phyloP scores from a whole-genome alignment of 2,113 vertebrate species.

The Eolophus roseicapilla region DNA sequence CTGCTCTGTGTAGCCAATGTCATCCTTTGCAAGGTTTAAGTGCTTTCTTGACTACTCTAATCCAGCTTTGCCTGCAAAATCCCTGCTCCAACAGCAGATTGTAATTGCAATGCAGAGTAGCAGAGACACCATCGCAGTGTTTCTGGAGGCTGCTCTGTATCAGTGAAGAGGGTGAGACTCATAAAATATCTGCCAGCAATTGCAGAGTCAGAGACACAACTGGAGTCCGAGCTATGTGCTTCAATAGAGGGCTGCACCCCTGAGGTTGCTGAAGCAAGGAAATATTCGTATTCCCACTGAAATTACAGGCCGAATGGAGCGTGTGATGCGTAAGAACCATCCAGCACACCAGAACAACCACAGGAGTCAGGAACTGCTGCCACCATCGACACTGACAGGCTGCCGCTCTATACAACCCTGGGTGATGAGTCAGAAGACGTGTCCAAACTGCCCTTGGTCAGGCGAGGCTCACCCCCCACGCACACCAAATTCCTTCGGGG shows the following conservation, averaged over 20 bases:
- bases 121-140: not conserved
- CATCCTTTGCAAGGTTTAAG: not conserved
- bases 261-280: not conserved
- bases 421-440: accelerated
- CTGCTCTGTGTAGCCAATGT: accelerated
- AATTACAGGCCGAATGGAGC: not conserved
- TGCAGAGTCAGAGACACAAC: conserved; percentile 36
- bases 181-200: conserved; percentile 28
- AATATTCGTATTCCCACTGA: not conserved
- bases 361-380: not conserved
- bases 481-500: not conserved
- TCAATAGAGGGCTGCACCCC: conserved; percentile 18
- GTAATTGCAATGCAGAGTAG: not conserved
- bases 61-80: not conserved
- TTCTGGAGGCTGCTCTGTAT: not conserved
- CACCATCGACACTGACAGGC: not conserved
- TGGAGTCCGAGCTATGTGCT: conserved; percentile 12
- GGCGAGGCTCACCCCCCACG: accelerated
- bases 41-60: not conserved
- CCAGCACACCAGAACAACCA: not conserved
- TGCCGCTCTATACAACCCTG: not conserved
- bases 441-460: accelerated
- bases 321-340: accelerated
- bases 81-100: not conserved
- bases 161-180: not conserved